These are phyloP conservation scores for Drosophila mimetica DNA, from an alignment of 2,888 invertebrate species.

Conservation along the genomic window DNA sequence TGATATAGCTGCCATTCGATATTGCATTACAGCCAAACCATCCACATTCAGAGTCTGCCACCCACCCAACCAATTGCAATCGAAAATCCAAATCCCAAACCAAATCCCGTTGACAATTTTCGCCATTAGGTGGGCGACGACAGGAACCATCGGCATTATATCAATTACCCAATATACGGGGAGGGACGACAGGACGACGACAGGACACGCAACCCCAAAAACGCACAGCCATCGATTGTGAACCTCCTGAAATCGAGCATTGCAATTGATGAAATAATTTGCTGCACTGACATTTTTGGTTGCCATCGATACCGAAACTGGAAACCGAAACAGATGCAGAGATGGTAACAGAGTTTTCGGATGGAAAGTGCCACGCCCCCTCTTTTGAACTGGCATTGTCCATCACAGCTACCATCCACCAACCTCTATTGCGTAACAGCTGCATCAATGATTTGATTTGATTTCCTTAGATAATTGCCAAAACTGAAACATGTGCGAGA, in stretches of 20 bases:
- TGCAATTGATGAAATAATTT: conserved; percentile 81
- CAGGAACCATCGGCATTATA: conserved; percentile 64
- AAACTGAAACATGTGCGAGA: conserved; percentile 64
- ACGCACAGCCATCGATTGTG: background rate
- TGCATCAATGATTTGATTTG: conserved; percentile 62
- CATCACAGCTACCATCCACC: conserved; percentile 10
- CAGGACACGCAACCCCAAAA: conserved; percentile 12
- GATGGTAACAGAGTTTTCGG: conserved; percentile 23
- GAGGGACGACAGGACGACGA: conserved; percentile 33
- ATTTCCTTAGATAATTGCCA: conserved; percentile 53
- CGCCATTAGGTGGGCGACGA: conserved; percentile 73
- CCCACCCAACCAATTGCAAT: conserved; percentile 12
- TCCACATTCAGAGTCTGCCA: background rate
- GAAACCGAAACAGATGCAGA: conserved; percentile 52
- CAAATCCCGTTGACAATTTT: conserved; percentile 74
- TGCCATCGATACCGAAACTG: conserved; percentile 49
- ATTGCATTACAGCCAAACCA: conserved; percentile 50
- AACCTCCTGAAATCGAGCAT: conserved; percentile 64
- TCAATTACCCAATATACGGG: conserved; percentile 69
- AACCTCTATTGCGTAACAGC: conserved; percentile 38
- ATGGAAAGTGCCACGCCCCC: conserved; percentile 16
- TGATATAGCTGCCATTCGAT: conserved; percentile 48
- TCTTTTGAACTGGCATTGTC: conserved; percentile 6
- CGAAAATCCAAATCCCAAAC: conserved; percentile 25
- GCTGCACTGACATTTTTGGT: conserved; percentile 70